phyloP scores from a whole-genome alignment of 2,113 vertebrate genomes.

The Protobothrops mucrosquamatus region DNA sequence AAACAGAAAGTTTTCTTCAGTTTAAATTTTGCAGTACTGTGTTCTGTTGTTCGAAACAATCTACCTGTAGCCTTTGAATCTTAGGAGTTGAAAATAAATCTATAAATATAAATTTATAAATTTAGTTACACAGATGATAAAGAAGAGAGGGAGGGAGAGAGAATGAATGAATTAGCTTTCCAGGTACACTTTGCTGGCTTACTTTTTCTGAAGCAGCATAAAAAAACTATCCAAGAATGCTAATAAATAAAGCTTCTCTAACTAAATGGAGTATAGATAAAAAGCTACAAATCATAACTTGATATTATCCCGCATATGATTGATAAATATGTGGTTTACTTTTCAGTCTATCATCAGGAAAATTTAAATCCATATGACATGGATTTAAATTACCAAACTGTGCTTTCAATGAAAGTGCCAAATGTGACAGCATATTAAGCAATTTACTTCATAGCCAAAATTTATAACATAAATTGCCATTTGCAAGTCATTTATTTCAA shows the following conservation, averaged over 20 bases:
- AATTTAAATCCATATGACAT: neutral
- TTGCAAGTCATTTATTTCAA: neutral
- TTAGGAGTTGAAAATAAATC: no score
- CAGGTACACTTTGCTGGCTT: neutral
- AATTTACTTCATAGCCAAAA: neutral
- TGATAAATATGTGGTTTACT: neutral
- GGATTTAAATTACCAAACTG: neutral
- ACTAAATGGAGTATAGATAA: neutral
- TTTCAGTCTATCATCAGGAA: neutral
- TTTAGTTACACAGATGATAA: no score
- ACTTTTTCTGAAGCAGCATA: neutral
- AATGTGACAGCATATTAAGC: neutral
- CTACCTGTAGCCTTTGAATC: no score
- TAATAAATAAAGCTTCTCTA: neutral
- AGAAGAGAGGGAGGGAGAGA: no score
- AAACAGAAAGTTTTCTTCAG: neutral
- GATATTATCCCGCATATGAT: neutral
- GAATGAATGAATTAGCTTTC: neutral
- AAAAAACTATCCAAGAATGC: neutral
- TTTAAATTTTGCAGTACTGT: neutral
- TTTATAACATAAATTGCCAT: neutral
- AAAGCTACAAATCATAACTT: neutral
- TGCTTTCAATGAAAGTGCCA: neutral
- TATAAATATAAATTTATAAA: no score
- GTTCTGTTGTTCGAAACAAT: no score